Evolutionary conservation across 2,888 invertebrate species (phyloP).

Genomic region (Spisula subtruncata): DNA sequence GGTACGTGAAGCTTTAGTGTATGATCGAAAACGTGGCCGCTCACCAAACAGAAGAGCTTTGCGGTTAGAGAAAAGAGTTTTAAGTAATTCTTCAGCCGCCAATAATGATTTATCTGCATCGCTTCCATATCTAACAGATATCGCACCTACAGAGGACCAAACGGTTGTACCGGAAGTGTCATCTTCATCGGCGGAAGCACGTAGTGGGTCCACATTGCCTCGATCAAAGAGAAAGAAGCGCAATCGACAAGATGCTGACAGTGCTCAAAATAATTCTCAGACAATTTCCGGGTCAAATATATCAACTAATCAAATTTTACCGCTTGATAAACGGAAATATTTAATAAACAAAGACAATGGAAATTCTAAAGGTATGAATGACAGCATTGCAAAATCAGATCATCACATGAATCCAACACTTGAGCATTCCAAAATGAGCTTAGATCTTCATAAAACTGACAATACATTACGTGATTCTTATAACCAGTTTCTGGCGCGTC

Average conservation of each 20-base stretch:
- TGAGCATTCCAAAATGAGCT: constrained; percentile 43
- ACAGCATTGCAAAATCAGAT: constrained; percentile 21
- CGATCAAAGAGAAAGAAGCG: constrained; percentile 47
- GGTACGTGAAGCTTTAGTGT: constrained; percentile 76
- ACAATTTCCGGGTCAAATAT: constrained; percentile 31
- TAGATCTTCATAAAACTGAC: constrained; percentile 34
- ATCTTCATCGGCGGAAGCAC: constrained; percentile 23
- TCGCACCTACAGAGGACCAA: constrained; percentile 34
- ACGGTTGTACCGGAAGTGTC: not conserved
- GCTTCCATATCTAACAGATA: constrained; percentile 61
- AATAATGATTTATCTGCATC: constrained; percentile 52
- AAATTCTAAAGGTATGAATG: not conserved
- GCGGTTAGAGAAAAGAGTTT: constrained; percentile 57
- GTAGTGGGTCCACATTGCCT: constrained; percentile 52
- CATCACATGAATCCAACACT: constrained; percentile 17
- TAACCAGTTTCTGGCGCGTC: constrained; percentile 49
- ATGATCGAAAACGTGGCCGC: constrained; percentile 69
- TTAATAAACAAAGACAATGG: constrained; percentile 55
- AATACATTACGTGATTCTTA: constrained; percentile 38
- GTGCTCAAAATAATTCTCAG: constrained; percentile 13
- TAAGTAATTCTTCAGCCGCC: constrained; percentile 33
- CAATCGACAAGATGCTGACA: constrained; percentile 48
- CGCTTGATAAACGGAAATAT: constrained; percentile 72
- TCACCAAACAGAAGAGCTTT: constrained; percentile 63
- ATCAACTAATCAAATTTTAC: constrained; percentile 49